Conservation (phyloP, 2,888 invertebrate genomes). For the Nomada ferruginata region DNA sequence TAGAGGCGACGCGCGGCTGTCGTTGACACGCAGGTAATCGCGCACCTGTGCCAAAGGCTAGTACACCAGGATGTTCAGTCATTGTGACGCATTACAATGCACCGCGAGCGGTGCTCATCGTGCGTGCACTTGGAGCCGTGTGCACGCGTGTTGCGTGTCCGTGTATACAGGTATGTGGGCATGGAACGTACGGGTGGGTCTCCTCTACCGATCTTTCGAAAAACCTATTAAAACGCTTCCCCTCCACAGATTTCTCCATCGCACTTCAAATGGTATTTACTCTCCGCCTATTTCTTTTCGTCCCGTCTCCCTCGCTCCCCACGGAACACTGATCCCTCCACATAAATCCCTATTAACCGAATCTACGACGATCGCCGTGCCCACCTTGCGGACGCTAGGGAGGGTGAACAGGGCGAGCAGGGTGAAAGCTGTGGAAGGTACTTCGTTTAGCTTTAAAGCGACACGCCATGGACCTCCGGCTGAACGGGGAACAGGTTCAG, state of each 20-base stretch:
- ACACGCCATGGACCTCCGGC: constrained; percentile 54
- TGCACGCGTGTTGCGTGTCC: background rate
- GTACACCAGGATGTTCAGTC: constrained; percentile 81
- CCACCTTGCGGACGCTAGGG: no score
- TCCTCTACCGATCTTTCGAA: constrained; percentile 10
- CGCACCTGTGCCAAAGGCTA: constrained; percentile 78
- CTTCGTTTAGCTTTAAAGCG: constrained; percentile 53
- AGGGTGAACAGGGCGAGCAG: background rate
- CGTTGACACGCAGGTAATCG: constrained; percentile 77
- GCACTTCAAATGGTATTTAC: no score
- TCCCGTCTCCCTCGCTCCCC: no score
- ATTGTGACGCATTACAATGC: constrained; percentile 82
- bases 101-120: constrained; percentile 63
- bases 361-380: background rate
- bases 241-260: no score
- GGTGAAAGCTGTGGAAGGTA: constrained; percentile 25
- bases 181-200: constrained; percentile 27
- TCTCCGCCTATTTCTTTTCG: no score
- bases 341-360: constrained; percentile 2
- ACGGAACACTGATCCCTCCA: no score
- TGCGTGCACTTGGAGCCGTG: constrained; percentile 65
- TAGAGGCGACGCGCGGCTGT: constrained; percentile 60
- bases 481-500: constrained; percentile 63
- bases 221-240: background rate
- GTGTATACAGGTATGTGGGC: constrained; percentile 23